A percentile compares a stretch with the other conserved stretches of the same genome.
Evolutionary conservation across 2,113 vertebrate genomes (phyloP).

Genomic region (Rhinoptilus africanus): DNA sequence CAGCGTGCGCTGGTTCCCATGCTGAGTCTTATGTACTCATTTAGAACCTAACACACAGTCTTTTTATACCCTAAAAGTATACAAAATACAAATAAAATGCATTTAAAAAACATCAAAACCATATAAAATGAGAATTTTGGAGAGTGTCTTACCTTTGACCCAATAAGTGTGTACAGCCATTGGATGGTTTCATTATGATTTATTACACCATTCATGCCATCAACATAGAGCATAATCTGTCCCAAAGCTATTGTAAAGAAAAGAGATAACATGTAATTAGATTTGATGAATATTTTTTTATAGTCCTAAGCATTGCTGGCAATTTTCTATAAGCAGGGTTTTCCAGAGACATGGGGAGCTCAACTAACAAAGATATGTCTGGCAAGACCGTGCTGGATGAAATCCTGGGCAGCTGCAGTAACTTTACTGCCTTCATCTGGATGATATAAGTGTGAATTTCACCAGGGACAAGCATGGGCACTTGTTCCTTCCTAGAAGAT

Average conservation of each 20-base stretch:
- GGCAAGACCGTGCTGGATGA: background rate
- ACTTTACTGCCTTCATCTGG: background rate
- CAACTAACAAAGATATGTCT: background rate
- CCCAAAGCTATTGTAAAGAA: conserved; percentile 84
- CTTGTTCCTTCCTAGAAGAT: background rate
- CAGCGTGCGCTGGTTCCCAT: background rate
- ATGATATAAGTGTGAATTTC: background rate
- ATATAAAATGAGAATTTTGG: background rate
- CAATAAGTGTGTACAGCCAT: conserved; percentile 93
- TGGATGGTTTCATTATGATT: conserved; percentile 94
- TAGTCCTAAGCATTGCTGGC: background rate
- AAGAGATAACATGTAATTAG: conserved; percentile 21
- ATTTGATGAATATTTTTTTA: background rate
- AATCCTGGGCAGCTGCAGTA: background rate
- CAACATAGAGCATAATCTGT: conserved; percentile 98
- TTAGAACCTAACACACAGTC: background rate
- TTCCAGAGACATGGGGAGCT: background rate
- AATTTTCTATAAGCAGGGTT: background rate
- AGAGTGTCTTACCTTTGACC: conserved; percentile 88
- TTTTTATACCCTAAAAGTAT: background rate
- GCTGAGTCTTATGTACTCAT: background rate
- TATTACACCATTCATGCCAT: conserved; percentile 98
- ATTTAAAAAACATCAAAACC: background rate
- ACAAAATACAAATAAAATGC: background rate
- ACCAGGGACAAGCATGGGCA: background rate